Base-by-base conservation (phyloP, 1,140 invertebrate genomes). In the Pseudomyrmex cubaensis region DNA sequence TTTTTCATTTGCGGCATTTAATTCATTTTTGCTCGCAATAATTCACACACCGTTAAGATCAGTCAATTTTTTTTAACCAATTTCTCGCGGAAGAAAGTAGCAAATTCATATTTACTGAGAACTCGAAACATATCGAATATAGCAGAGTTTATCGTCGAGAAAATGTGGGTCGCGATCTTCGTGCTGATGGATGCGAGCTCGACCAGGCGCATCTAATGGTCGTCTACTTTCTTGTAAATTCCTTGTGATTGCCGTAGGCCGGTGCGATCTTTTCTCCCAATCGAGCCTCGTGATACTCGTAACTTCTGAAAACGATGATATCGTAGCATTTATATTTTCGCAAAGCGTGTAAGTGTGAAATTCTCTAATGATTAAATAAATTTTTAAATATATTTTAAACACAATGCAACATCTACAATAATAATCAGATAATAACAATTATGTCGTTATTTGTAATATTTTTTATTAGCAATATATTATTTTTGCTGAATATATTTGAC, bases 181-280 rank as follows among this genome's bases (percentile, higher is more conserved):
- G 83, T 54, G 54, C 85, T 87, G 84, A 75, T 82, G 74, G 83
- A 85, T 72, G 54, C 50, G 66, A 77, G 56, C 61, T 73, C 87
- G 85, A 87, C 89, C 90, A 91, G 88, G 86, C 90, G 91, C 54
- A 92, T 92, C 90, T 91, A 90, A 92, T 89, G 70, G 85, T 89
- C 88, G 86, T 88, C 89, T 72, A 89, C 88, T 92, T 92, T 92
- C 91, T 90, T 91, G 64, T 89, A 84, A 92, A 91, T 91, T 91
- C 89, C 87, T 92, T 85, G 52, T 69, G 84, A 83, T 88, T 77
- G 87, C 84, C 73, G 20, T 73, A 70, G 61, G 61, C 35, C 35
- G 35, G 17, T 13, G 62, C 25, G 52, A 57, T 75, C 61, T 86
- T 88, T 86, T 89, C 67, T 88, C 84, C 13, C 76, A 77, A 75